Evolutionary conservation across 1,140 invertebrate genomes (phyloP), one percentile per base, ranked within the genome.

Genomic region (Pseudomyrmex flavicornis): DNA sequence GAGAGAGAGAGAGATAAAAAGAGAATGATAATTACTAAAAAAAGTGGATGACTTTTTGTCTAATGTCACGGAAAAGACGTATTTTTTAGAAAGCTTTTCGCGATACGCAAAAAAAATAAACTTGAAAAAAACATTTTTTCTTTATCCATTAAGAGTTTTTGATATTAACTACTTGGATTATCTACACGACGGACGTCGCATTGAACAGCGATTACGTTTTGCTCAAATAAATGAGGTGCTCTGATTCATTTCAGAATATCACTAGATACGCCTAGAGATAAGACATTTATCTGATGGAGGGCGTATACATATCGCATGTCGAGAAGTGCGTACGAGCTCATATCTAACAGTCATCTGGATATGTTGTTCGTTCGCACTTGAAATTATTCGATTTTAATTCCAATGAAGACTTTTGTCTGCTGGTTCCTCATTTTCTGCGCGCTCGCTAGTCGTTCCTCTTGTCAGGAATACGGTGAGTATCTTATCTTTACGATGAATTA

Each of bases 261-360:
- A 5, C 58, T 76, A 77, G 86, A 77, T 87, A 86, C 63, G 58
- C 26, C 15, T 22, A 7, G n/a, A 86, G 86, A 87, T 87, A 87
- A 76, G 74, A 87, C 79, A 22, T 83, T 86, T 87, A 87, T 86
- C 84, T 48, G 8, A 8, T 15, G 10, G 35, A 83, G 54, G 72
- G 85, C 22, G 84, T 83, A 74, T 2, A 48, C 17, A 17, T 48
- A 54, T 9, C 7, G 13, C 4, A 17, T 35, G 4, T 35, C 5
- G 35, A 52, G 26, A 13, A 26, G 58, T 48, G 44, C 50, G 12
- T 8, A 20, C n/a, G n/a, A 66, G 56, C 1, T 26, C 12, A 3
- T 63, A 74, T 52, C 79, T 75, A 10, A 10, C 48, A 65, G 79
- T 82, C 10, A 54, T 15, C 65, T 70, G 65, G 9, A 59, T 50